Conservation (phyloP, 2,797 vertebrate genomes). For the Prionace glauca region DNA sequence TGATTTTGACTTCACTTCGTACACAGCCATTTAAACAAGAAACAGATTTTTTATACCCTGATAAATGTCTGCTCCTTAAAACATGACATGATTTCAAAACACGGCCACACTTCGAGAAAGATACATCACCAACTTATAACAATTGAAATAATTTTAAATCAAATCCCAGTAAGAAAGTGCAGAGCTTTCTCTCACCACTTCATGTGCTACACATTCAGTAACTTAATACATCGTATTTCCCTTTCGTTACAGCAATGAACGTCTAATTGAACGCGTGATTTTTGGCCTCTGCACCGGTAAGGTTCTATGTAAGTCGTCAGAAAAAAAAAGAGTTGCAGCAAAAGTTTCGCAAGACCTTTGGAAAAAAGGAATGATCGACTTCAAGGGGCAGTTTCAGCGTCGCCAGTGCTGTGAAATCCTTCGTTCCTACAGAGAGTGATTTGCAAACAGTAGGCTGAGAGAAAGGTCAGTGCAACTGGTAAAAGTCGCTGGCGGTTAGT, state of each 20-base stretch:
- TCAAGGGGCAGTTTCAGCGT: not conserved
- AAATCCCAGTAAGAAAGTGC: not conserved
- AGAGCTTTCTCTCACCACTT: not conserved
- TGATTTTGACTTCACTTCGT: not conserved
- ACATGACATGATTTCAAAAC: not conserved
- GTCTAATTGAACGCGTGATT: conserved; percentile 8
- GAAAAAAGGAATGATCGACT: not conserved
- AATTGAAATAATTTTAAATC: not conserved
- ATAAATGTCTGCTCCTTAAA: not conserved
- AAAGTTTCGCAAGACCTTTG: not conserved
- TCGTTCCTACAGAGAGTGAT: not conserved
- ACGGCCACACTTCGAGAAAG: not conserved
- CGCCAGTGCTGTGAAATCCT: not conserved
- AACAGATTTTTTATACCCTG: not conserved
- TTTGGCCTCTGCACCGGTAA: not conserved
- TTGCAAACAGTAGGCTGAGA: not conserved
- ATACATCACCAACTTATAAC: not conserved
- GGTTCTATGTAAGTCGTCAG: not conserved
- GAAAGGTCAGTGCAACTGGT: not conserved
- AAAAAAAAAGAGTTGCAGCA: not conserved
- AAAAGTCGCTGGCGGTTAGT: not conserved
- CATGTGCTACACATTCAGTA: not conserved
- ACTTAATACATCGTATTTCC: too few species aligned
- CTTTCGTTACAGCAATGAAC: not conserved
- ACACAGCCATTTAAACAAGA: not conserved